A percentile compares a stretch with the other conserved stretches of the same genome.
These are phyloP conservation scores for Lepisosteus osseus DNA, from an alignment of 2,113 vertebrate species.

Conservation along the genomic window DNA sequence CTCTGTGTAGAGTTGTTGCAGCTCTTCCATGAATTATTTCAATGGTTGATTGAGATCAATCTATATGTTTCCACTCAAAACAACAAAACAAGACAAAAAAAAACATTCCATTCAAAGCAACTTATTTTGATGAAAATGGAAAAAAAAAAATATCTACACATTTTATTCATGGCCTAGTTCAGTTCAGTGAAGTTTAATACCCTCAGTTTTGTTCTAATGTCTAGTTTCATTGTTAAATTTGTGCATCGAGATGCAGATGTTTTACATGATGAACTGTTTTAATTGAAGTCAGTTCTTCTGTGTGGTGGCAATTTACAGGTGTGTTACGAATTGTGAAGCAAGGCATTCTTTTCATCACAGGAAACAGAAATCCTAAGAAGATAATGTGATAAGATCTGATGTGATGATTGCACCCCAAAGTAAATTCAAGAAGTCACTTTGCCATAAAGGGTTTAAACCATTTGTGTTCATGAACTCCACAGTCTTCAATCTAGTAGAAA, in stretches of 20 bases:
- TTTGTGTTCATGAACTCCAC: conserved; percentile 49
- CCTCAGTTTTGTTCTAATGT: too few species aligned
- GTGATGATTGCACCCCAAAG: conserved; percentile 44
- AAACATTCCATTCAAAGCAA: background rate
- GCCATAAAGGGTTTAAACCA: conserved; percentile 33
- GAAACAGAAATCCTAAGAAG: too few species aligned
- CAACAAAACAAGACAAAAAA: too few species aligned
- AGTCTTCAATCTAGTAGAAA: conserved; percentile 35
- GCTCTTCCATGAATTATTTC: background rate
- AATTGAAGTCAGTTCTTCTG: background rate
- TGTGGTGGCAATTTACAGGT: background rate
- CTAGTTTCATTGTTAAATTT: too few species aligned
- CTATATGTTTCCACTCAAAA: conserved; percentile 6
- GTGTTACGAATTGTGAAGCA: too few species aligned
- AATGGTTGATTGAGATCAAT: background rate
- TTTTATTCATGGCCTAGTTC: background rate
- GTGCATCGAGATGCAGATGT: too few species aligned
- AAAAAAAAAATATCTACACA: background rate
- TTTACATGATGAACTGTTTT: too few species aligned
- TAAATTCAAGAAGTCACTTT: conserved; percentile 40
- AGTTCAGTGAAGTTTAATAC: background rate
- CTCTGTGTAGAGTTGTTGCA: conserved; percentile 2
- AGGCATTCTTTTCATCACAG: too few species aligned
- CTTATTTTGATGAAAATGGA: conserved; percentile 4
- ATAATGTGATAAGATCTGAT: conserved; percentile 26